These are phyloP conservation scores for Himalopsyche japonica DNA, from an alignment of 2,888 invertebrate species.

Conservation along the genomic window DNA sequence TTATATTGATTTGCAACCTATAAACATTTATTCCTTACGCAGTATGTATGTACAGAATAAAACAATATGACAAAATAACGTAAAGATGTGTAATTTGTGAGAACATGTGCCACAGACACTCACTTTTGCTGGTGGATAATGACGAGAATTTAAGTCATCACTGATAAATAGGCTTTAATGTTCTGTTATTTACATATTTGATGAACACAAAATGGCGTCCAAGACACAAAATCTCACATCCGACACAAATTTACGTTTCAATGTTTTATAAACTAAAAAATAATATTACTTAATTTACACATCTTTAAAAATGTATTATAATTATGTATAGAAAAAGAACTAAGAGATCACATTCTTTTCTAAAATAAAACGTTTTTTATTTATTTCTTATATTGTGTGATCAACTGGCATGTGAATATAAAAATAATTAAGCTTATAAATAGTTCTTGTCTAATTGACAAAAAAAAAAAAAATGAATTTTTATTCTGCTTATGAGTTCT, in stretches of 20 bases:
- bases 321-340: not conserved
- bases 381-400: not conserved
- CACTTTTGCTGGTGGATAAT: not conserved
- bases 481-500: not conserved
- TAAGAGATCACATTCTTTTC: conserved; percentile 1
- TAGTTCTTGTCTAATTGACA: not conserved
- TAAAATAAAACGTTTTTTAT: not conserved
- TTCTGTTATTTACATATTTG: not conserved
- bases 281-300: not conserved
- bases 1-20: conserved; percentile 16
- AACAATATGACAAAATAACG: not conserved
- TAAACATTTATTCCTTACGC: conserved; percentile 17
- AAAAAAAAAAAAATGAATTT: not conserved
- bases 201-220: not conserved
- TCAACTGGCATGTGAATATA: not conserved
- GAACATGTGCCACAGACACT: not conserved
- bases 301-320: not conserved
- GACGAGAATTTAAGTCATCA: too few relatives aligned
- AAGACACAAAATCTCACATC: not conserved
- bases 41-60: conserved; percentile 17
- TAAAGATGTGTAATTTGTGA: not conserved
- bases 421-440: not conserved
- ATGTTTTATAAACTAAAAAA: not conserved
- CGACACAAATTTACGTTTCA: not conserved
- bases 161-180: too few relatives aligned